Evolutionary conservation across 2,888 invertebrate genomes (phyloP), one percentile per base, ranked within the genome.

Genomic region (Nymphalis urticae): DNA sequence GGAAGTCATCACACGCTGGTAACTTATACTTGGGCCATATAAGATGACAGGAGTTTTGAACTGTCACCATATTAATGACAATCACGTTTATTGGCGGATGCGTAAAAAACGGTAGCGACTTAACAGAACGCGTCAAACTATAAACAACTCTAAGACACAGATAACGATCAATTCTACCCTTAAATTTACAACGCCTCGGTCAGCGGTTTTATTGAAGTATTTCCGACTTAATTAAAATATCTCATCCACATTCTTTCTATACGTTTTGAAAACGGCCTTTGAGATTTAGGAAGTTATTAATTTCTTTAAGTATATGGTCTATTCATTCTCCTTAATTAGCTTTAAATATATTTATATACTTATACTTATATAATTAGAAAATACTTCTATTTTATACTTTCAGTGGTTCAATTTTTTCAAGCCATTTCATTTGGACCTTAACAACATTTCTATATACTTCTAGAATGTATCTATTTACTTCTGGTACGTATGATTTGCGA

Each of bases 41-140:
- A 24, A 59, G 17, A 24, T 48, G 27, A 48, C 48, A 32, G 47
- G 48, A 47, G 32, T 56, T 47, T 64, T 48, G 6, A 17, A n/a
- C 47, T 63, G 67, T 71, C 76, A 75, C 82, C 75, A 81, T 85
- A 86, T 87, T 82, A 87, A 86, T 85, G 89, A 88, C 88, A 89
- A 86, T 90, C 87, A 88, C 78, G 85, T 90, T 90, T 89, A 90
- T 86, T 84, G 83, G 82, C 80, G 84, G 86, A 86, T 84, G 84
- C 87, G 88, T 86, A 32, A 32, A 89, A 88, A 89, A 87, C 88
- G 82, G 89, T 68, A 71, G 71, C 88, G 86, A 88, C 87, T 79
- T 77, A 76, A 75, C 75, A 77, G 77, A 58, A 70, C 64, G 77
- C 73, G 79, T 77, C 75, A 75, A 82, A 83, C 85, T 79, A 86